These are phyloP conservation scores for Neosilurus mollespiculum DNA, from an alignment of 2,797 vertebrate species.

Conservation along the genomic window DNA sequence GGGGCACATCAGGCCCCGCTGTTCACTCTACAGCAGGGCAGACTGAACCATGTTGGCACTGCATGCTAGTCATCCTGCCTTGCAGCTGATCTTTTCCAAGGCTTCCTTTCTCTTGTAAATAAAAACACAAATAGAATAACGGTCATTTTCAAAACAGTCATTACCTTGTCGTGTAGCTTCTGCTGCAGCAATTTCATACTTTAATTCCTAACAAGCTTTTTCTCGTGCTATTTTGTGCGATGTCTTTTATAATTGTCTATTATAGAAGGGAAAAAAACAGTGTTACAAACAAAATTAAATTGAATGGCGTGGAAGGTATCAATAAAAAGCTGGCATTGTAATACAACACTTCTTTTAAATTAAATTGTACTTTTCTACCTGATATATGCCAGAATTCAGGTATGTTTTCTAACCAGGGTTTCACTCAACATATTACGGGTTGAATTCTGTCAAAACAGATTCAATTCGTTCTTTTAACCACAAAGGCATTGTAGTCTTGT, in stretches of 20 bases:
- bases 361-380: constrained; percentile 21
- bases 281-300: constrained; percentile 44
- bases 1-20: constrained; percentile 31
- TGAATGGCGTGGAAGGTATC: constrained; percentile 33
- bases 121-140: constrained; percentile 2
- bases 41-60: constrained; percentile 11
- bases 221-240: constrained; percentile 42
- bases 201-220: constrained; percentile 54
- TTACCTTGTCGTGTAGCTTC: constrained; percentile 50
- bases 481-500: not conserved
- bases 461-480: not conserved
- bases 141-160: constrained; percentile 44
- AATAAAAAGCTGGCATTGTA: constrained; percentile 29
- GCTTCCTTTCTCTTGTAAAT: not conserved
- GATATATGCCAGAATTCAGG: not conserved
- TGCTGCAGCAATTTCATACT: constrained; percentile 53
- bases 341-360: constrained; percentile 9
- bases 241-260: constrained; percentile 48
- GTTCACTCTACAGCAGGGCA: constrained; percentile 19
- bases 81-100: constrained; percentile 23
- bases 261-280: constrained; percentile 20
- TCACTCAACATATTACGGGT: not conserved
- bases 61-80: not conserved
- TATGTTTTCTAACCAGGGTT: not conserved
- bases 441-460: not conserved